Evolutionary conservation across 2,113 vertebrate species (phyloP), one percentile per base, ranked within the genome.

Genomic region (Laticauda laticaudata): DNA sequence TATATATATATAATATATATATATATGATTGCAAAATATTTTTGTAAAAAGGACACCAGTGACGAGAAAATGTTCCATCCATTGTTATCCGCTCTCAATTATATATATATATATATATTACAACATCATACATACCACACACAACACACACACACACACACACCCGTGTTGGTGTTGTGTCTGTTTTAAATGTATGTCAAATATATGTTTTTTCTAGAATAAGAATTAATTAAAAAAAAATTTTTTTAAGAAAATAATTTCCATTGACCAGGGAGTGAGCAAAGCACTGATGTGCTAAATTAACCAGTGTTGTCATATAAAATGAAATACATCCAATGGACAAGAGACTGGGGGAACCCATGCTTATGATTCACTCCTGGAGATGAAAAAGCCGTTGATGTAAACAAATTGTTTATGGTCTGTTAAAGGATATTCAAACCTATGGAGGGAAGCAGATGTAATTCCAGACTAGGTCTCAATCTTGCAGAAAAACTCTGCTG

Each of bases 331-430:
- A 96, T 87, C 92, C 90, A 95, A 86, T 26, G 8, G 93, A 88
- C 86, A n/a, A 29, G 85, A 93, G 94, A 90, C 45, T 95, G 96
- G 95, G 12, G 96, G 96, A 94, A 4, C 69, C 93, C 26, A 26
- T 87, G 0, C 89, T 93, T 93, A 85, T 45, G 91, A 94, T 93
- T 95, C 95, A 89, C 92, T 64, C 94, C 69, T 95, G 94, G 95
- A 94, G 96, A 95, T 88, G 94, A 95, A 95, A 95, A 95, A 96
- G 92, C 93, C 96, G 95, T 95, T 94, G 93, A 1, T 96, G 94
- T 96, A 96, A 97, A 96, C 96, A 97, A 97, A 96, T 96, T 95
- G 95, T 95, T 97, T 95, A 93, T 90, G 94, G 95, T 96, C 97
- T 95, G 95, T 94, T 97, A 94, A 95, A 94, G 93, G 88, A 88